Percentiles rank a stretch among this genome's conserved stretches.
Conservation (phyloP, 2,797 vertebrate genomes). For the Poeciliopsis paucimaculata region DNA sequence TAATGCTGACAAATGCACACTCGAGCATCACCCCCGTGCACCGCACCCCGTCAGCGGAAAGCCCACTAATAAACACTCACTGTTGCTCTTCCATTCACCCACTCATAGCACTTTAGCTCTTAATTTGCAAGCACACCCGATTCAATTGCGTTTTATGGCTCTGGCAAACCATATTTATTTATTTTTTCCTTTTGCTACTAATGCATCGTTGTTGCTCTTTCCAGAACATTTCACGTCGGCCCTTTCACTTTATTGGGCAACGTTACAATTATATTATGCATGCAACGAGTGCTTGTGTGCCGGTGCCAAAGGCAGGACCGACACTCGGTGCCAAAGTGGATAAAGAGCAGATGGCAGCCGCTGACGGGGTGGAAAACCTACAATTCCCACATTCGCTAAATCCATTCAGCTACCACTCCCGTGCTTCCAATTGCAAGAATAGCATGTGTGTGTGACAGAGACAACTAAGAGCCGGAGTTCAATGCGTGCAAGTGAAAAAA, state of each 20-base stretch:
- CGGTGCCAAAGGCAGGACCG: conserved; percentile 62
- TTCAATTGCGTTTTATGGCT: conserved; percentile 3
- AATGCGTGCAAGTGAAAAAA: conserved; percentile 51
- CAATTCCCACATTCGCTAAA: conserved; percentile 79
- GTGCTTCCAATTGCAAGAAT: conserved; percentile 56
- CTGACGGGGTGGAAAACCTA: conserved; percentile 81
- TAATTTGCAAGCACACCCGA: conserved; percentile 16
- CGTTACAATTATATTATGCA: conserved; percentile 53
- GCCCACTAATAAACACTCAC: conserved; percentile 65
- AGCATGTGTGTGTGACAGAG: conserved; percentile 53
- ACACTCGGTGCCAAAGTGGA: conserved; percentile 83
- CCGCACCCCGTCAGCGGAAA: conserved; percentile 23
- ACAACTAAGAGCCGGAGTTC: conserved; percentile 61
- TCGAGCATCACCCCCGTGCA: conserved; percentile 7
- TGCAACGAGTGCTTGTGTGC: conserved; percentile 20
- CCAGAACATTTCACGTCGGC: background rate
- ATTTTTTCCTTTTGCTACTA: background rate
- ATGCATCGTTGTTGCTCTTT: conserved; percentile 13
- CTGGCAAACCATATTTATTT: conserved; percentile 6
- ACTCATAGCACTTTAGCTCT: conserved; percentile 8
- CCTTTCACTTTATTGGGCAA: conserved; percentile 31
- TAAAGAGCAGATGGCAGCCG: conserved; percentile 89
- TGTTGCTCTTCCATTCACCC: conserved; percentile 46
- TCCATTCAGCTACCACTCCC: conserved; percentile 66
- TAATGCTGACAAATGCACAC: conserved; percentile 52